Evolutionary conservation across 2,888 invertebrate species (phyloP).

Genomic region (Rhopalosiphum nymphaeae): DNA sequence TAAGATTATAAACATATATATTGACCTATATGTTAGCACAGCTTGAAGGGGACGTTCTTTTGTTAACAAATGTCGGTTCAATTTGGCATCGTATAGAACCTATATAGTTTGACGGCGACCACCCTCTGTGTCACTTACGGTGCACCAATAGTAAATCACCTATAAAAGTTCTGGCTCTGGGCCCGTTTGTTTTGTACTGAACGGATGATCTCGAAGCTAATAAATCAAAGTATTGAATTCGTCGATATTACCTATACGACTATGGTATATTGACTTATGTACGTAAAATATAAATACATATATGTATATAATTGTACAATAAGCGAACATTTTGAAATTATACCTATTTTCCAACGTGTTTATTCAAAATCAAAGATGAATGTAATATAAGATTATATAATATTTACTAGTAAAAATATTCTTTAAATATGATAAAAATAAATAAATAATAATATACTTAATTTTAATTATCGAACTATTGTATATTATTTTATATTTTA

Average conservation of each 20-base stretch:
- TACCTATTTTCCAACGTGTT: background rate
- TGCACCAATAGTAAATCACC: constrained; percentile 58
- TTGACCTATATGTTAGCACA: background rate
- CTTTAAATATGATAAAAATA: background rate
- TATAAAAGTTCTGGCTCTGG: constrained; percentile 52
- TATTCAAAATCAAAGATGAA: background rate
- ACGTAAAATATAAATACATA: background rate
- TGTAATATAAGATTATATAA: background rate
- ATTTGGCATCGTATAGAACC: constrained; percentile 31
- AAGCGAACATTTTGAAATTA: background rate
- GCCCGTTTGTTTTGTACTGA: constrained; percentile 52
- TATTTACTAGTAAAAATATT: background rate
- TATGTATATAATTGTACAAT: background rate
- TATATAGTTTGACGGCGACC: constrained; percentile 13
- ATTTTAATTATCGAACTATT: background rate
- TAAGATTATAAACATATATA: background rate
- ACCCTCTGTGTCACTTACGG: constrained; percentile 28
- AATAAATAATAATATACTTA: background rate
- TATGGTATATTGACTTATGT: background rate
- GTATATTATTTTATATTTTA: background rate
- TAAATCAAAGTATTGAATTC: constrained; percentile 44
- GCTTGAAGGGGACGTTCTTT: constrained; percentile 13
- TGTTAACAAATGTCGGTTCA: constrained; percentile 48
- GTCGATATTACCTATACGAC: constrained; percentile 33
- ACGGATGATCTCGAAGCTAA: constrained; percentile 32